These are phyloP conservation scores for Manis javanica DNA, from an alignment of 2,797 vertebrate species.

Conservation along the genomic window DNA sequence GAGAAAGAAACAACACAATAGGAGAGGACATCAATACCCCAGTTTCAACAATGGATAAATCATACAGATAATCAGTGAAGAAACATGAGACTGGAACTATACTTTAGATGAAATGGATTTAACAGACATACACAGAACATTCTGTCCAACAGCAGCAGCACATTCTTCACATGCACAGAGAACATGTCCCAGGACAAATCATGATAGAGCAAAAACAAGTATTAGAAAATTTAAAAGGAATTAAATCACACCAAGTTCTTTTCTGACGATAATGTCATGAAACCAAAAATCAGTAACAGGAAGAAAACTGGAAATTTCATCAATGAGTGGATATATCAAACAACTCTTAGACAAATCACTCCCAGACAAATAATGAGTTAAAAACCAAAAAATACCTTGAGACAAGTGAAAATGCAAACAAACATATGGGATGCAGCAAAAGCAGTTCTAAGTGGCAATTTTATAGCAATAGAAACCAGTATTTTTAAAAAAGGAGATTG, in stretches of 20 bases:
- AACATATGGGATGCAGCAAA: background rate
- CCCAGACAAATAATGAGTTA: background rate
- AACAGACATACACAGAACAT: background rate
- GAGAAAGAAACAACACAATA: background rate
- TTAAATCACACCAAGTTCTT: background rate
- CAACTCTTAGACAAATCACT: background rate
- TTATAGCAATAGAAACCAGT: background rate
- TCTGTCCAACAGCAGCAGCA: background rate
- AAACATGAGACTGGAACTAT: background rate
- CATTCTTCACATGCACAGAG: background rate
- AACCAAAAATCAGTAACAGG: background rate
- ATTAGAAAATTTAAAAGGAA: background rate
- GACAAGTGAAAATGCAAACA: background rate
- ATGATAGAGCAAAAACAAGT: background rate
- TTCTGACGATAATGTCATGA: background rate
- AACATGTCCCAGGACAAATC: background rate
- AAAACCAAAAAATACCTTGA: background rate
- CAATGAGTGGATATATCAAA: background rate
- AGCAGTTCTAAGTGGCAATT: background rate
- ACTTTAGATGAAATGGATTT: background rate
- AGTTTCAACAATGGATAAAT: background rate
- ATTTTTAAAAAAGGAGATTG: background rate
- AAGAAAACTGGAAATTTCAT: background rate
- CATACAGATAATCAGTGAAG: background rate
- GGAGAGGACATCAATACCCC: background rate